A percentile compares a stretch with the other conserved stretches of the same genome.
Conservation (phyloP, 2,888 invertebrate genomes). For the Coenonympha arcania region DNA sequence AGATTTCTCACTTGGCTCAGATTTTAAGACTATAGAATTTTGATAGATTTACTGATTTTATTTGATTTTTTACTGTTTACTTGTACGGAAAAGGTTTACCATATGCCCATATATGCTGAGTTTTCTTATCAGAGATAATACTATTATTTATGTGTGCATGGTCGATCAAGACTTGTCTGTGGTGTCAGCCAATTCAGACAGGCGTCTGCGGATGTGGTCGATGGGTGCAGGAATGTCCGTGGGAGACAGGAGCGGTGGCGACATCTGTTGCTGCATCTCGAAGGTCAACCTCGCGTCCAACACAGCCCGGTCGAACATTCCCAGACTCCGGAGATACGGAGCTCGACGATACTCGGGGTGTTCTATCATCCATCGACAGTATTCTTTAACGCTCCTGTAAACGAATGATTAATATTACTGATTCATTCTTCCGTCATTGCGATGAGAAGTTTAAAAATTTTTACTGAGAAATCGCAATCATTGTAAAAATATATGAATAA, state of each 20-base stretch:
- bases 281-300: conserved; percentile 53
- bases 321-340: conserved; percentile 68
- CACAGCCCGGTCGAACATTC: conserved; percentile 65
- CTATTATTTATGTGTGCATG: not conserved
- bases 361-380: conserved; percentile 72
- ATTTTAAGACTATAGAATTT: too few relatives aligned
- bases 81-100: too few relatives aligned
- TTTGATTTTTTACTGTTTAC: too few relatives aligned
- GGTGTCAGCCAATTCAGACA: conserved; percentile 52
- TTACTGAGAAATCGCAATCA: too few relatives aligned
- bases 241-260: conserved; percentile 27
- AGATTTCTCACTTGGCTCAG: too few relatives aligned
- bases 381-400: conserved; percentile 73
- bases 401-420: too few relatives aligned
- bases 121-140: too few relatives aligned
- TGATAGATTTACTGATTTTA: too few relatives aligned
- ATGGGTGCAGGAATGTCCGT: conserved; percentile 44
- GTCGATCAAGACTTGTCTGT: not conserved
- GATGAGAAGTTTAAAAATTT: too few relatives aligned
- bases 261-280: conserved; percentile 38
- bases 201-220: conserved; percentile 47
- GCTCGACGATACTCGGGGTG: conserved; percentile 71
- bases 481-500: too few relatives aligned
- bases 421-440: too few relatives aligned
- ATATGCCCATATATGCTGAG: too few relatives aligned